Conservation (phyloP, 1,140 invertebrate species). For the Leguminivora glycinivorella region DNA sequence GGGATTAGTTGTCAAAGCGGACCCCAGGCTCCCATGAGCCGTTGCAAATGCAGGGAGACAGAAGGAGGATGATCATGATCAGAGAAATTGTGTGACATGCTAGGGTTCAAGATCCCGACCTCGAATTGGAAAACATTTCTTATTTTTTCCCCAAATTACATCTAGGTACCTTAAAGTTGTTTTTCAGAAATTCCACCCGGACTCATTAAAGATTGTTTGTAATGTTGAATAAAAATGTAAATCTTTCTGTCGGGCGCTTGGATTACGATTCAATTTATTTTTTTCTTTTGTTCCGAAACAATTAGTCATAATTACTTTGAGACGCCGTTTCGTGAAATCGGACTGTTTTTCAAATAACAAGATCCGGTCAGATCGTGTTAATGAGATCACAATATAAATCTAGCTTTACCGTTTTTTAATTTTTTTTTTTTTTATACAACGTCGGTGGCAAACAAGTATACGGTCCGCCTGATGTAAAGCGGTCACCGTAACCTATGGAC, state of each 20-base stretch:
- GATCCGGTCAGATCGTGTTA: background rate
- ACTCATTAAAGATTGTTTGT: background rate
- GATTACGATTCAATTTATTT: conserved; percentile 21
- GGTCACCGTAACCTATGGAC: too few species aligned
- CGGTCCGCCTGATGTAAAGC: too few species aligned
- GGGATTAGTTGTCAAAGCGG: too few species aligned
- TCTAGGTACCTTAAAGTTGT: background rate
- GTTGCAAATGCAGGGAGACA: too few species aligned
- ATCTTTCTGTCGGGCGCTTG: background rate
- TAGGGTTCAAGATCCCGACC: too few species aligned
- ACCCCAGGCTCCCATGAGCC: too few species aligned
- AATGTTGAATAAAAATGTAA: conserved; percentile 24
- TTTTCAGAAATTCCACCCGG: background rate
- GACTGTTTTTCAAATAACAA: conserved; percentile 15
- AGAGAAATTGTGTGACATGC: too few species aligned
- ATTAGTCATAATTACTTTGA: conserved; percentile 20
- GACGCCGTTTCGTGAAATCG: background rate
- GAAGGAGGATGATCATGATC: too few species aligned
- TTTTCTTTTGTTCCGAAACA: conserved; percentile 15
- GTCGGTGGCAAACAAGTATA: too few species aligned
- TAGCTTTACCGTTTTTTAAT: background rate
- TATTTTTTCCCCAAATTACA: conserved; percentile 10
- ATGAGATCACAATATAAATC: background rate
- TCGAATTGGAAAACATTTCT: too few species aligned
- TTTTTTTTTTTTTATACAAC: too few species aligned